Conservation (phyloP, 2,888 invertebrate genomes). For the Trypoxylon attenuatum region DNA sequence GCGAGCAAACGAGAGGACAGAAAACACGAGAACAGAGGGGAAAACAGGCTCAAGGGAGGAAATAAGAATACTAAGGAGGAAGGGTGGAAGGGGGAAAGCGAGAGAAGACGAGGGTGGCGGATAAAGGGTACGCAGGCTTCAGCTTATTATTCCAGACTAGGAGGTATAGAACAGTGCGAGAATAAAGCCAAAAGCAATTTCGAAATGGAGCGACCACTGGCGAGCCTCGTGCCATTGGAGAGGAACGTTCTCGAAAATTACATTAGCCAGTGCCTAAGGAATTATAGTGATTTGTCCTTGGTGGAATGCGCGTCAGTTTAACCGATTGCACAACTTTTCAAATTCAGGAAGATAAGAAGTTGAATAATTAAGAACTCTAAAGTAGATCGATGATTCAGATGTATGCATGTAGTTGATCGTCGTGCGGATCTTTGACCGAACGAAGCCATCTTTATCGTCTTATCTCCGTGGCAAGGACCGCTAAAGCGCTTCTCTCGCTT, state of each 20-base stretch:
- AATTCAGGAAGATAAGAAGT: slow-evolving; percentile 10
- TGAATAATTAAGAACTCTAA: slow-evolving; percentile 7
- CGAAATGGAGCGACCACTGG: slow-evolving; percentile 47
- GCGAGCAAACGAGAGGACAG: neutral
- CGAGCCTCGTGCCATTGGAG: neutral
- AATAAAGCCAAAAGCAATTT: slow-evolving; percentile 46
- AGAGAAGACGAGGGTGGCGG: neutral
- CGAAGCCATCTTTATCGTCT: too few relatives aligned
- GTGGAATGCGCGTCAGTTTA: too few relatives aligned
- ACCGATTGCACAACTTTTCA: too few relatives aligned
- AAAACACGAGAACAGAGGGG: neutral
- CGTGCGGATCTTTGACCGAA: neutral
- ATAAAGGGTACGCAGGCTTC: slow-evolving; percentile 14
- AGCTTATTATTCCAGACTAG: slow-evolving; percentile 32
- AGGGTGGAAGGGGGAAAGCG: neutral
- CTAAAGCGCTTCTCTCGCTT: too few relatives aligned
- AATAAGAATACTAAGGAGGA: neutral
- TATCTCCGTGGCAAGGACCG: too few relatives aligned
- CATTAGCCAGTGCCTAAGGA: slow-evolving; percentile 41
- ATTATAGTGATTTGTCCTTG: slow-evolving; percentile 45
- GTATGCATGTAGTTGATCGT: too few relatives aligned
- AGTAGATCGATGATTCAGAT: too few relatives aligned
- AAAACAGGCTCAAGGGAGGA: neutral
- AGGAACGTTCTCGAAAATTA: slow-evolving; percentile 45
- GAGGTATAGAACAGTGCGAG: slow-evolving; percentile 19